phyloP scores from a whole-genome alignment of 2,888 invertebrate genomes.

The Thumatha senex region DNA sequence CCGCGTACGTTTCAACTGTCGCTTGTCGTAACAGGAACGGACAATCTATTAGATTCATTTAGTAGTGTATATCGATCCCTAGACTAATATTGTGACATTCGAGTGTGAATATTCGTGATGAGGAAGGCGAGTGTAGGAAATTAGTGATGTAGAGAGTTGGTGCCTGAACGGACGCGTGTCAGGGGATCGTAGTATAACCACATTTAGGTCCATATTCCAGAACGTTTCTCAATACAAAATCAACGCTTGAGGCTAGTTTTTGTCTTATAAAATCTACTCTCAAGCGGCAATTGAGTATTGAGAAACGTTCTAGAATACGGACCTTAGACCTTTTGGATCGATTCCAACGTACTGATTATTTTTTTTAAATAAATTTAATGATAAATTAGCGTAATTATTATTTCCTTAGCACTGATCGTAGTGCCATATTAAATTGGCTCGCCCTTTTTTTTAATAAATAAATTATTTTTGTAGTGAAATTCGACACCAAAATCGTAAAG shows the following conservation, averaged over 20 bases:
- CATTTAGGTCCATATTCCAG: too few relatives aligned
- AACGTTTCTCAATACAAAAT: too few relatives aligned
- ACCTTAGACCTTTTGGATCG: slow-evolving; percentile 61
- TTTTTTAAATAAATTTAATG: slow-evolving; percentile 65
- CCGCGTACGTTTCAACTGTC: slow-evolving; percentile 46
- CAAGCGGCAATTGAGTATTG: too few relatives aligned
- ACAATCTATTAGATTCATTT: slow-evolving; percentile 55
- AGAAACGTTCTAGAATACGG: too few relatives aligned
- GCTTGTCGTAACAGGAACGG: slow-evolving; percentile 51
- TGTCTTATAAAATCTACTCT: too few relatives aligned
- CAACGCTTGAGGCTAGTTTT: too few relatives aligned
- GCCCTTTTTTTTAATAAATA: slow-evolving; percentile 50
- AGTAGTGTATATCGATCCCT: slow-evolving; percentile 54
- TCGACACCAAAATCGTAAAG: slow-evolving; percentile 79
- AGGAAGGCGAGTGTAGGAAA: slow-evolving; percentile 3
- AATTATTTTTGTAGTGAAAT: slow-evolving; percentile 75
- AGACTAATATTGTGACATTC: slow-evolving; percentile 44
- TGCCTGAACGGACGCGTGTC: slow-evolving; percentile 70
- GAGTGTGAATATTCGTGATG: slow-evolving; percentile 42
- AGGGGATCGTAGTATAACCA: slow-evolving; percentile 50
- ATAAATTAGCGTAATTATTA: slow-evolving; percentile 70
- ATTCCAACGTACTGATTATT: slow-evolving; percentile 81
- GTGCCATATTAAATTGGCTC: slow-evolving; percentile 82
- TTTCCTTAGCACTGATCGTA: slow-evolving; percentile 73
- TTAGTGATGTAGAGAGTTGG: slow-evolving; percentile 71